Conservation (phyloP, 2,888 invertebrate species). For the Smittia aterrima region DNA sequence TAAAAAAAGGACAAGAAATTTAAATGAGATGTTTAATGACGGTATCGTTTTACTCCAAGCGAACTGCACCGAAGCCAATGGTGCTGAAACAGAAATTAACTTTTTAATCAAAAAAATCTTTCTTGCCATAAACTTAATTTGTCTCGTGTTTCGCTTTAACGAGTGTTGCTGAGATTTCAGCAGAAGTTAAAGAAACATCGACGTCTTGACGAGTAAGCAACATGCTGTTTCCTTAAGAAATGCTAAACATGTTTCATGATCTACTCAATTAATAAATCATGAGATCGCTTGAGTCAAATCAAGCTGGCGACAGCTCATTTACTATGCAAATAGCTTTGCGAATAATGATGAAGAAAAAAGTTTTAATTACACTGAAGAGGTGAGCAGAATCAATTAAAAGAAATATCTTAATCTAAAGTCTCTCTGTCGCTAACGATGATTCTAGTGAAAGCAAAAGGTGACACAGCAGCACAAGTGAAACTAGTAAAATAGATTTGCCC, state of each 20-base stretch:
- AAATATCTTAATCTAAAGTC: no score
- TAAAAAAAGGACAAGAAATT: neutral
- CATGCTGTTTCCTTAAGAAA: neutral
- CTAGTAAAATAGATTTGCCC: no score
- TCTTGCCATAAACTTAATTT: no score
- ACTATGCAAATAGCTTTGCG: neutral
- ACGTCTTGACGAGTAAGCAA: neutral
- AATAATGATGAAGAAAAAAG: slow-evolving; percentile 9
- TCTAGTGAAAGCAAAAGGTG: no score
- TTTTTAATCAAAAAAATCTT: neutral
- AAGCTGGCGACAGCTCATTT: neutral
- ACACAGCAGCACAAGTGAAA: no score
- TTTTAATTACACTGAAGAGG: neutral
- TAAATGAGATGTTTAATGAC: slow-evolving; percentile 22
- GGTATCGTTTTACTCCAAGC: slow-evolving; percentile 1
- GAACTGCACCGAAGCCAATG: neutral
- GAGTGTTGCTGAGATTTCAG: no score
- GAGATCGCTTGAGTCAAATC: neutral
- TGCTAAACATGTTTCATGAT: neutral
- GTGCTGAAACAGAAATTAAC: neutral
- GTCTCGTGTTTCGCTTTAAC: no score
- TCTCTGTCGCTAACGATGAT: no score
- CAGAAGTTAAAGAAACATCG: neutral
- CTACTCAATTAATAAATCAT: slow-evolving; percentile 21
- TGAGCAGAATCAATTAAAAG: no score